Evolutionary conservation across 2,113 vertebrate genomes (phyloP).

Genomic region (Mesoclemmys tuberculata): DNA sequence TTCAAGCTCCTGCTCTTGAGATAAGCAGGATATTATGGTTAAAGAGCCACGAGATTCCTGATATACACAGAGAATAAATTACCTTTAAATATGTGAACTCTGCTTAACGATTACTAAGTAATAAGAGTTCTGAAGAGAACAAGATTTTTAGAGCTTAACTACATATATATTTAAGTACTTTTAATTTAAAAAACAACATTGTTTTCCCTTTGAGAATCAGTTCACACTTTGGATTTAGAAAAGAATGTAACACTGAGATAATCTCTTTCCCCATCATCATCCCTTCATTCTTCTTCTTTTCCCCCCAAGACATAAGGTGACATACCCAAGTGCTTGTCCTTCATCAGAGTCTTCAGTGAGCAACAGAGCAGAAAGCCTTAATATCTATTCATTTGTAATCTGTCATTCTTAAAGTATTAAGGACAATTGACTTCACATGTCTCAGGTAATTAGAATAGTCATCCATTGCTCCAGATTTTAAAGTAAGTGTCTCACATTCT

Average conservation of each 20-base stretch:
- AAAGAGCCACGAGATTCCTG: background rate
- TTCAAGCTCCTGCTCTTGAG: conserved; percentile 5
- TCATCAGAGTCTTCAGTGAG: conserved; percentile 82
- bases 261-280: conserved; percentile 72
- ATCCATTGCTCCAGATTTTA: conserved; percentile 79
- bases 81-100: conserved; percentile 8
- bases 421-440: conserved; percentile 96
- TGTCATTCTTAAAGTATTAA: conserved; percentile 92
- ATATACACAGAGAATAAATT: conserved; percentile 23
- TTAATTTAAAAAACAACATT: conserved; percentile 57
- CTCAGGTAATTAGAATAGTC: conserved; percentile 90
- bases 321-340: conserved; percentile 86
- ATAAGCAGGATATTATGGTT: background rate
- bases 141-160: conserved; percentile 42
- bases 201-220: conserved; percentile 62
- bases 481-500: conserved; percentile 74
- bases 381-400: conserved; percentile 87
- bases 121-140: conserved; percentile 42
- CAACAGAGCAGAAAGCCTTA: conserved; percentile 90
- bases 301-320: conserved; percentile 81
- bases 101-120: conserved; percentile 42
- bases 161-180: conserved; percentile 46
- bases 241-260: conserved; percentile 63
- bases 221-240: conserved; percentile 59
- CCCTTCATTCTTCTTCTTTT: conserved; percentile 75